Base-by-base conservation (phyloP, 2,113 vertebrate genomes). In the Amphiprion ocellaris region DNA sequence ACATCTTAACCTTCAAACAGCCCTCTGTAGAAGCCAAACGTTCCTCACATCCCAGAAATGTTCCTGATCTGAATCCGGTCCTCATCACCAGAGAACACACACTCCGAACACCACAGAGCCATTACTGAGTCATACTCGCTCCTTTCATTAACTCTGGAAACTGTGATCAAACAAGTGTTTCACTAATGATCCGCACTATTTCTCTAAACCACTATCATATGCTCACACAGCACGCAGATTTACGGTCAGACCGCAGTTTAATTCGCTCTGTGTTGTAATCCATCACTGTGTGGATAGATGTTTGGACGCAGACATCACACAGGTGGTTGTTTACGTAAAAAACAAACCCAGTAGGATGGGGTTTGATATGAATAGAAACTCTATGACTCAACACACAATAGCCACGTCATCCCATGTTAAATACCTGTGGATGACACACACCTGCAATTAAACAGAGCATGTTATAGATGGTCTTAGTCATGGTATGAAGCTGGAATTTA, bases 111-210 rank as follows among this genome's bases (percentile, higher is more conserved):
- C 84, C 86, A 67, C 88, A 87, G 66, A 71, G 10, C 79, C 73
- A 88, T 92, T 87, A 88, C 37, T 74, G 76, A 83, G 52, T 81
- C 74, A 71, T 70, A 72, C 88, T 80, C 54, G 8, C 68, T 80
- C 86, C 89, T 85, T 64, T 88, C 85, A 88, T 91, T 92, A 90
- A 80, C 78, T 87, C 75, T 78, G 83, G 70, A 61, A 86, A 85
- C 83, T 79, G 84, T 86, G 89, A 92, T 92, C 88, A 91, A 91
- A 91, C 81, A 89, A 88, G 88, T 81, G 77, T 89, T 89, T 69
- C 67, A 46, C 85, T 84, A 91, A 92, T 89, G 85, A 90, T 67
- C 79, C 17, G 70, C 77, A 14, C 74, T 26, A 81, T 77, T 82
- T 78, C 74, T 83, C 69, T 39, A 84, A 92, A 86, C 77, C 83